These are phyloP conservation scores for Drosophila pallidifrons DNA, from an alignment of 1,140 invertebrate species.

Conservation along the genomic window DNA sequence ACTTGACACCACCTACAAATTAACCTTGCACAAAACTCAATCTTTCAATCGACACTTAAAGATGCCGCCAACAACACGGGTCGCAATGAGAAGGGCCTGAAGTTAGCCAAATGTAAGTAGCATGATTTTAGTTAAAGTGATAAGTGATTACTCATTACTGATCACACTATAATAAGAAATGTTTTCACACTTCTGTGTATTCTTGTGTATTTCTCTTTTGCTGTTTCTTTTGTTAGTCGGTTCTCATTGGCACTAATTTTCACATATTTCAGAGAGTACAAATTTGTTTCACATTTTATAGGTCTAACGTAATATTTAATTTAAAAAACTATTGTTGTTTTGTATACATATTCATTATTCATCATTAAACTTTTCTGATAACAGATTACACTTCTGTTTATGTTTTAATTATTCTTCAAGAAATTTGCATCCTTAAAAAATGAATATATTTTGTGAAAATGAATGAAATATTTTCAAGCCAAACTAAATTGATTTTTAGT, in stretches of 20 bases:
- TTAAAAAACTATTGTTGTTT: no score
- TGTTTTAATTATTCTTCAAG: no score
- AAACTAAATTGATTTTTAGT: no score
- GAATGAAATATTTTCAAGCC: no score
- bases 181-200: slow-evolving; percentile 7
- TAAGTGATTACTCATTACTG: not conserved
- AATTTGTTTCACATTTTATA: no score
- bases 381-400: no score
- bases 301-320: no score
- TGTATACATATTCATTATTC: no score
- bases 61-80: slow-evolving; percentile 64
- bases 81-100: slow-evolving; percentile 56
- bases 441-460: no score
- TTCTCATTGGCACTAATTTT: no score
- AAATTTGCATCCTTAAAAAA: no score
- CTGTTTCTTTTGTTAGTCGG: not conserved
- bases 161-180: not conserved
- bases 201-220: not conserved
- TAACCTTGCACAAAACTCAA: slow-evolving; percentile 59
- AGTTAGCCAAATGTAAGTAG: slow-evolving; percentile 80
- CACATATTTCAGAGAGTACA: not conserved
- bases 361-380: no score
- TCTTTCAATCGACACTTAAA: slow-evolving; percentile 21
- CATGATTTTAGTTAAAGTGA: slow-evolving; percentile 8
- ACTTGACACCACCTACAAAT: slow-evolving; percentile 24